Evolutionary conservation across 1,140 invertebrate species (phyloP).

Genomic region (Neotoxoptera formosana): DNA sequence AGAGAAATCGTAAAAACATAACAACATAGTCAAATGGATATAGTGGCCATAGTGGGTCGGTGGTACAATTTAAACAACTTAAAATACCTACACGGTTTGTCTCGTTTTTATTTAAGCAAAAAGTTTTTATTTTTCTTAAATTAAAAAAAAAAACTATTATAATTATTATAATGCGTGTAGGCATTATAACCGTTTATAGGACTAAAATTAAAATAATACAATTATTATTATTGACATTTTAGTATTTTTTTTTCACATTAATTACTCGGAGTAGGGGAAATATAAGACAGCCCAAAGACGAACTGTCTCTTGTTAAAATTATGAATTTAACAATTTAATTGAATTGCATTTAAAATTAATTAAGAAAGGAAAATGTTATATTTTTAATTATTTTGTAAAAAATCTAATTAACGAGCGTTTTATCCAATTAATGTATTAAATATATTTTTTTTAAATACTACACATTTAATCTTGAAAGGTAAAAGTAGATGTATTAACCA

Average conservation of each 20-base stretch:
- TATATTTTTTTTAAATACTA: conserved; percentile 6
- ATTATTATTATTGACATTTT: conserved; percentile 40
- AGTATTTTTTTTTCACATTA: neutral
- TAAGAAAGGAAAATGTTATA: conserved; percentile 32
- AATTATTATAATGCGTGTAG: neutral
- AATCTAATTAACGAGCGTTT: conserved; percentile 34
- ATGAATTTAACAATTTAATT: conserved; percentile 34
- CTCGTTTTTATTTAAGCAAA: neutral
- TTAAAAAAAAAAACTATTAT: too few relatives aligned
- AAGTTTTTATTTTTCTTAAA: neutral
- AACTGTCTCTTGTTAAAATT: conserved; percentile 40
- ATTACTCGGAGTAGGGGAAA: neutral
- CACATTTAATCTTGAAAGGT: neutral
- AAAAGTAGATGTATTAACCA: neutral
- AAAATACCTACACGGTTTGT: neutral
- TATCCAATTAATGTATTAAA: neutral
- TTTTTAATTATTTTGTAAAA: conserved; percentile 42
- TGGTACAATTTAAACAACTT: neutral
- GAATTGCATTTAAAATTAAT: conserved; percentile 27
- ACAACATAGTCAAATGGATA: neutral
- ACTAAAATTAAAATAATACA: conserved; percentile 36
- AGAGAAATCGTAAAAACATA: neutral
- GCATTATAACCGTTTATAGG: neutral
- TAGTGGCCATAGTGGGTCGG: neutral
- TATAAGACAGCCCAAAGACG: neutral